Base-by-base conservation (phyloP, 2,888 invertebrate genomes). In the Drosophila neonasuta region DNA sequence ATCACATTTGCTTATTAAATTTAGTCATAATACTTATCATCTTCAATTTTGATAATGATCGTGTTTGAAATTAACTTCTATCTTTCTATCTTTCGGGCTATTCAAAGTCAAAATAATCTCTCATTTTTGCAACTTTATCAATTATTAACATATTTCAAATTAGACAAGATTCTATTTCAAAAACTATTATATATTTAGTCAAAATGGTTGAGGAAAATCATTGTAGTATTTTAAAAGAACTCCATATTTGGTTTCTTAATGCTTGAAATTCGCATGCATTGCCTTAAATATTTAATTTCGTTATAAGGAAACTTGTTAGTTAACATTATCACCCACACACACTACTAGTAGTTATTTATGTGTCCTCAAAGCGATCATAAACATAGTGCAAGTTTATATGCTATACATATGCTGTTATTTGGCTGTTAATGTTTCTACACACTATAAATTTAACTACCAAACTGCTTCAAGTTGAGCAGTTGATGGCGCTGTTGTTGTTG, bases 391-490 rank as follows among this genome's bases (percentile, higher is more conserved):
- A 41, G 13, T 41, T 7, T 41, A 8, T 41, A 15, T 41, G 39
- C 39, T 9, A 7, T 41, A 41, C 15, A 15, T 41, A 41, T 15
- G 39, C 39, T 13, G 13, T 41, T 41, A 41, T 41, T 15, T 9
- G 13, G 39, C 36, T 36, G 36, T 36, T 41, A 41, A 42, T 44
- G n/a, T 44, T 20, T 17, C 9, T 39, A 10, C 10, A 32, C 32
- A 54, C 32, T 54, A 54, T 20, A 54, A 52, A 29, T 11, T 52
- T 30, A 52, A 42, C 17, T 17, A 17, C 36, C 11, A 0, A 11
- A n/a, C 52, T 32, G 9, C 30, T 20, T 49, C 3, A 32, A 30
- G 13, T 9, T 13, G 15, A 44, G 59, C 52, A 55, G 42, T 41
- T 45, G 39, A 44, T 45, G 10, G 1, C 32, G 39, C 20, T 10